A percentile compares a stretch with the other conserved stretches of the same genome.
These are phyloP conservation scores for Heliconius eleuchia DNA, from an alignment of 1,140 invertebrate genomes.

Conservation along the genomic window DNA sequence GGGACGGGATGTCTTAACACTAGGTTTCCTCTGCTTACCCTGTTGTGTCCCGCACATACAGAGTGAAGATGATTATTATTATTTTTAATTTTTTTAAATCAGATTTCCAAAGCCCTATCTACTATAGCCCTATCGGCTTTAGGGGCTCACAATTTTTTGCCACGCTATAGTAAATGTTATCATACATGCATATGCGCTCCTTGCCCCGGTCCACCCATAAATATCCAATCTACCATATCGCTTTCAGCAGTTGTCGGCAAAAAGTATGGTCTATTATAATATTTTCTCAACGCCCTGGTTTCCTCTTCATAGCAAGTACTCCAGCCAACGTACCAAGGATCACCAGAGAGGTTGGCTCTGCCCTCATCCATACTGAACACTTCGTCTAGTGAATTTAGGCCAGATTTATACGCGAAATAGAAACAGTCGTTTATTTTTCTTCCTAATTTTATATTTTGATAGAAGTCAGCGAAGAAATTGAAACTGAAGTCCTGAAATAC, in stretches of 20 bases:
- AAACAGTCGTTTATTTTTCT: slow-evolving; percentile 86
- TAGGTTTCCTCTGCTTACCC: too few relatives aligned
- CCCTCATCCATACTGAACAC: slow-evolving; percentile 89
- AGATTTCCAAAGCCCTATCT: too few relatives aligned
- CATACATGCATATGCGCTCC: slow-evolving; percentile 93
- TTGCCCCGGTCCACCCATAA: slow-evolving; percentile 96
- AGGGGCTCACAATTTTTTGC: too few relatives aligned
- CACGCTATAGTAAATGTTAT: not conserved
- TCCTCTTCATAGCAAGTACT: slow-evolving; percentile 94
- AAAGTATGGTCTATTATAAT: slow-evolving; percentile 94
- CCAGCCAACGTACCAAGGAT: slow-evolving; percentile 96
- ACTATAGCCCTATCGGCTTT: too few relatives aligned
- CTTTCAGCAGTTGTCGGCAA: slow-evolving; percentile 91
- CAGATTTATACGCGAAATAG: slow-evolving; percentile 96
- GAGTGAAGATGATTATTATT: too few relatives aligned
- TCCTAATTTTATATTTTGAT: slow-evolving; percentile 82
- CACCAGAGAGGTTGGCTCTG: slow-evolving; percentile 85
- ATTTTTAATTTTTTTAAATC: too few relatives aligned
- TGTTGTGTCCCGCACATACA: too few relatives aligned
- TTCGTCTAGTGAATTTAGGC: slow-evolving; percentile 84
- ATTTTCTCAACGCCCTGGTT: slow-evolving; percentile 87
- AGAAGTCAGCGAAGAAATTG: slow-evolving; percentile 90
- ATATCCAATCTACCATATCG: slow-evolving; percentile 96
- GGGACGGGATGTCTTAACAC: too few relatives aligned
- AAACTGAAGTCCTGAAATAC: slow-evolving; percentile 84